Conservation (phyloP, 2,797 vertebrate genomes). For the Hemibagrus guttatus region DNA sequence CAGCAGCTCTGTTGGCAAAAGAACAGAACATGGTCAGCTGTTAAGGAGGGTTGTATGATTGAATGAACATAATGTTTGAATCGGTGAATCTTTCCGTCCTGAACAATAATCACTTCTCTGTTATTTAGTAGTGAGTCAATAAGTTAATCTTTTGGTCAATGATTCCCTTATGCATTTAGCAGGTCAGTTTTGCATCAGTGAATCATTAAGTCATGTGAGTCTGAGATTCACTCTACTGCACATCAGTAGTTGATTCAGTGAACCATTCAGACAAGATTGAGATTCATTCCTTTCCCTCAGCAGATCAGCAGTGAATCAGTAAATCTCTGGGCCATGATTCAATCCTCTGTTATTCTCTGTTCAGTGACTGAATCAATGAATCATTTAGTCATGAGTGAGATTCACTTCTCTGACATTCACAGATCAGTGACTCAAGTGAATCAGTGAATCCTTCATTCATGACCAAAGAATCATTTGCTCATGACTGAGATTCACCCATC, state of each 20-base stretch:
- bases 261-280: background rate
- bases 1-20: conserved; percentile 82
- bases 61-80: background rate
- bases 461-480: background rate
- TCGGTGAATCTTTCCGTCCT: background rate
- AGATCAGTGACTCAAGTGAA: background rate
- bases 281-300: background rate
- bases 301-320: background rate
- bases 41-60: no score
- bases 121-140: background rate
- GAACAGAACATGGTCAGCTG: conserved; percentile 25
- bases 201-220: background rate
- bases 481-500: background rate
- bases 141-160: background rate
- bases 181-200: background rate
- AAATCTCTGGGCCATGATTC: background rate
- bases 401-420: background rate
- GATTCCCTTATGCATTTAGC: no score
- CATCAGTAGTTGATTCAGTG: background rate
- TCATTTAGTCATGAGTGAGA: no score
- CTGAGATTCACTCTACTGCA: background rate
- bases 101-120: background rate
- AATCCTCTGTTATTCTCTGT: no score
- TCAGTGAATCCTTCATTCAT: background rate
- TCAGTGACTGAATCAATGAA: background rate